phyloP scores from a whole-genome alignment of 2,888 invertebrate species.

The Drosophila koepferae region DNA sequence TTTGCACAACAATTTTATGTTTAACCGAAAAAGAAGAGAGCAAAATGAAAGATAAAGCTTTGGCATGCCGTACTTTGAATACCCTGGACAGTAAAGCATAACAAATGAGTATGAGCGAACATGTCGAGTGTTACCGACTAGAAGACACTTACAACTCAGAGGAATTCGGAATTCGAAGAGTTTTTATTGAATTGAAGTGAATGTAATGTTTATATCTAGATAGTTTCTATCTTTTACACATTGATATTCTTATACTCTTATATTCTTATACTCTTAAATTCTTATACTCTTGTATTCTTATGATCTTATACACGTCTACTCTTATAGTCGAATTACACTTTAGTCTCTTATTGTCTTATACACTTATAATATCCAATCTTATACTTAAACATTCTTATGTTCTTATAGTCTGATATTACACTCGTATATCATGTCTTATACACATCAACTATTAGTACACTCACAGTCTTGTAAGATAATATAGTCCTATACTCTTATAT shows the following conservation, averaged over 20 bases:
- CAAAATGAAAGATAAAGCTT: neutral
- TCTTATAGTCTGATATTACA: no score
- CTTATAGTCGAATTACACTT: neutral
- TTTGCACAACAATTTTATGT: constrained; percentile 62
- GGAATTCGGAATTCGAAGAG: neutral
- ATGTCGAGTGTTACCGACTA: neutral
- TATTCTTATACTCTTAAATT: neutral
- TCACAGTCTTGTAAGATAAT: neutral
- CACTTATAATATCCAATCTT: neutral
- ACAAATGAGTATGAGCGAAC: neutral
- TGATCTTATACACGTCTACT: neutral
- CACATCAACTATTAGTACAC: neutral
- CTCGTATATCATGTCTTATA: no score
- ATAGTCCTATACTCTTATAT: neutral
- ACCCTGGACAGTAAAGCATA: constrained; percentile 1
- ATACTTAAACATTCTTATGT: neutral
- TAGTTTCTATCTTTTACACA: neutral
- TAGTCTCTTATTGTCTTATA: no score
- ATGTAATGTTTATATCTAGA: no score
- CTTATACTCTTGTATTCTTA: neutral
- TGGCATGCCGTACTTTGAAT: neutral
- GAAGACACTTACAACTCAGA: no score
- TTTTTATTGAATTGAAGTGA: no score
- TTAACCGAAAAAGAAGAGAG: constrained; percentile 13
- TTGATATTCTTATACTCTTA: no score